Conservation (phyloP, 2,888 invertebrate species). For the Plemyria rubiginata region DNA sequence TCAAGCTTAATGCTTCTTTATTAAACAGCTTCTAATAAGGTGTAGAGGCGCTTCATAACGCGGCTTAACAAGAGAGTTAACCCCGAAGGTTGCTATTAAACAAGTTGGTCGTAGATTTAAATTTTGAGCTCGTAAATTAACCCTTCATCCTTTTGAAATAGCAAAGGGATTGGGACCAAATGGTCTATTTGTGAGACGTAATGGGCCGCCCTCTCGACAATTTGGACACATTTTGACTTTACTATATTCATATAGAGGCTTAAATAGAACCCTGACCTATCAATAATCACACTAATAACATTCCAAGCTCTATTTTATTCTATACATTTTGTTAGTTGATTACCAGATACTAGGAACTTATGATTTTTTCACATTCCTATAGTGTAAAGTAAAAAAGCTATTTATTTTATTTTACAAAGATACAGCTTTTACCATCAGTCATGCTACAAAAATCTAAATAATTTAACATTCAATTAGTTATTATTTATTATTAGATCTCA, state of each 20-base stretch:
- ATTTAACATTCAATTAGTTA: too few species aligned
- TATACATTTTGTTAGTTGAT: too few species aligned
- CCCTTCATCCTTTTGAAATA: constrained; percentile 84
- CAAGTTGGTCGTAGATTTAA: constrained; percentile 83
- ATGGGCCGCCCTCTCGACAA: constrained; percentile 78
- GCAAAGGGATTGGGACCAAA: constrained; percentile 83
- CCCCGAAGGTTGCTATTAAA: constrained; percentile 75
- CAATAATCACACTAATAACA: background rate
- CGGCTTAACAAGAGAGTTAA: constrained; percentile 78
- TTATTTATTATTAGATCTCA: too few species aligned
- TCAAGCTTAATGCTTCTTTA: constrained; percentile 28
- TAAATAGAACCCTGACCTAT: constrained; percentile 52
- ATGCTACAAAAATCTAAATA: too few species aligned
- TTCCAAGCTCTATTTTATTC: too few species aligned
- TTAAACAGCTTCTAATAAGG: constrained; percentile 21
- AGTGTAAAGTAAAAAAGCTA: too few species aligned
- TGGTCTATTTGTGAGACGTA: constrained; percentile 84
- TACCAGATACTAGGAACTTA: too few species aligned
- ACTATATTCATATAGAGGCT: constrained; percentile 66
- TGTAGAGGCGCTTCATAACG: constrained; percentile 60
- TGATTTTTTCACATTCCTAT: too few species aligned
- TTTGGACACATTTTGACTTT: constrained; percentile 77
- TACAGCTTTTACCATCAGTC: too few species aligned
- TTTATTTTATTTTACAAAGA: too few species aligned
- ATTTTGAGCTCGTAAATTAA: constrained; percentile 84